phyloP scores from a whole-genome alignment of 92 coral and sea anemone genomes.

The Galaxea fascicularis region DNA sequence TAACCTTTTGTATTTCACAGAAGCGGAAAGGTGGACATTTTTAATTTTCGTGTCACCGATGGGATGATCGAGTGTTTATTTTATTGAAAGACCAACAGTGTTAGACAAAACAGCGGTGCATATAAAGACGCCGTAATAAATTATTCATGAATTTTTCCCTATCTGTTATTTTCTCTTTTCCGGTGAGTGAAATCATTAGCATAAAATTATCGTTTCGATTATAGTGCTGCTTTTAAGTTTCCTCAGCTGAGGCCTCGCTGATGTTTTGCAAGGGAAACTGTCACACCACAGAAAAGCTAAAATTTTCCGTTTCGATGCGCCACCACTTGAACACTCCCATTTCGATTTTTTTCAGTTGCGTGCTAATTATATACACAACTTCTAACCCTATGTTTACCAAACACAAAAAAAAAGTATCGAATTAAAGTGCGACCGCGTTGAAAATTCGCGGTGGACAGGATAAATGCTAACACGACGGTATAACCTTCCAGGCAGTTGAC shows the following conservation, averaged over 20 bases:
- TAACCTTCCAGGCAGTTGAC: too few relatives aligned
- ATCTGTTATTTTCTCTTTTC: slow-evolving; percentile 7
- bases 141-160: slow-evolving; percentile 12
- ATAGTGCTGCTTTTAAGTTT: neutral
- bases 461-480: too few relatives aligned
- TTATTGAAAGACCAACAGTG: slow-evolving; percentile 33
- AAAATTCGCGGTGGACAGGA: neutral
- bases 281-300: too few relatives aligned
- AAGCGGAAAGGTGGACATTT: neutral
- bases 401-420: slow-evolving; percentile 21
- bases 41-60: slow-evolving; percentile 16
- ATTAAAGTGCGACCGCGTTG: too few relatives aligned
- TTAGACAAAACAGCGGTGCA: slow-evolving; percentile 44
- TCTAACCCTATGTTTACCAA: slow-evolving; percentile 31
- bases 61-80: slow-evolving; percentile 25
- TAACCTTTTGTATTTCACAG: neutral
- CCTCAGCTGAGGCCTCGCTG: too few relatives aligned
- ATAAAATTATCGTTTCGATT: neutral
- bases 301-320: neutral
- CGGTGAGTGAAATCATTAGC: slow-evolving; percentile 29
- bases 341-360: slow-evolving; percentile 14
- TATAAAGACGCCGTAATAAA: slow-evolving; percentile 20
- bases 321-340: neutral
- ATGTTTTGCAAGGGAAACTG: too few relatives aligned
- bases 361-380: slow-evolving; percentile 18